These are phyloP conservation scores for Zaprionus africanus DNA, from an alignment of 1,140 invertebrate species.

Conservation along the genomic window DNA sequence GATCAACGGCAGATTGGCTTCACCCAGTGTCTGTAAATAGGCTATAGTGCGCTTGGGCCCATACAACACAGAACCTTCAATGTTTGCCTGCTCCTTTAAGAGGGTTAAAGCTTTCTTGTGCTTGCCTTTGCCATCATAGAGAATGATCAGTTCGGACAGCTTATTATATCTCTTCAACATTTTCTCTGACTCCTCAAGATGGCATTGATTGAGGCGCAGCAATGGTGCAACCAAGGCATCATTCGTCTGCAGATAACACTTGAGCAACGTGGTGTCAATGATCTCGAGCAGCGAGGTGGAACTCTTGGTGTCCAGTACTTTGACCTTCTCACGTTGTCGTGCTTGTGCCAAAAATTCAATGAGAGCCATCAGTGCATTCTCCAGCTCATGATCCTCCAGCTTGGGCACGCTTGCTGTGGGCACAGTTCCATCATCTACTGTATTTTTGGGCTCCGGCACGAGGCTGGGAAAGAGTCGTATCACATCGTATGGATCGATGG, in stretches of 20 bases:
- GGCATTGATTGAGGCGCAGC: constrained; percentile 96
- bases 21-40: constrained; percentile 96
- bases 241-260: constrained; percentile 98
- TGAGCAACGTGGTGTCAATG: constrained; percentile 97
- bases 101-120: constrained; percentile 96
- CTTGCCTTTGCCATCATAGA: constrained; percentile 97
- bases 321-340: constrained; percentile 85
- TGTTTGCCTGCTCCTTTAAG: constrained; percentile 91
- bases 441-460: constrained; percentile 86
- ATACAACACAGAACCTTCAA: constrained; percentile 89
- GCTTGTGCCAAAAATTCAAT: constrained; percentile 95
- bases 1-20: constrained; percentile 95
- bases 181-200: constrained; percentile 96
- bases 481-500: constrained; percentile 97
- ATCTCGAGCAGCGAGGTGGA: constrained; percentile 92
- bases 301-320: constrained; percentile 66
- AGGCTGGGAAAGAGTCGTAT: constrained; percentile 97
- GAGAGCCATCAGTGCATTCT: constrained; percentile 94
- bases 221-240: constrained; percentile 96
- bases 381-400: constrained; percentile 93
- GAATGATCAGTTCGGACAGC: constrained; percentile 96
- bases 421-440: constrained; percentile 85
- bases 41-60: constrained; percentile 93
- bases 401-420: constrained; percentile 85
- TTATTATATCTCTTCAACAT: constrained; percentile 94